These are phyloP conservation scores for Drosophila mayri DNA, from an alignment of 1,140 invertebrate genomes.

Conservation along the genomic window DNA sequence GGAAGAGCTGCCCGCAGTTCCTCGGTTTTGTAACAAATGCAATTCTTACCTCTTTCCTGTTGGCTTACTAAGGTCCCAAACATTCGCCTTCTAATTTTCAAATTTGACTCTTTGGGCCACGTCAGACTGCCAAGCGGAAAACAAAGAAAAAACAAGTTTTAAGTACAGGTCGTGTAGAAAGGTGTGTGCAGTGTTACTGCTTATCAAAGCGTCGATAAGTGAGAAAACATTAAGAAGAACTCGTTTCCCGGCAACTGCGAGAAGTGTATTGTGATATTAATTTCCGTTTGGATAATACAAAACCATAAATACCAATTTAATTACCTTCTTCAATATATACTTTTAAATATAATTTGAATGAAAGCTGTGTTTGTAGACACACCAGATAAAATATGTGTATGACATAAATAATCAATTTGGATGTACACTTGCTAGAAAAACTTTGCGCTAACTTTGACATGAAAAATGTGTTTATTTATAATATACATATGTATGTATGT, in stretches of 20 bases:
- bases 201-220: constrained; percentile 54
- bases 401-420: no score
- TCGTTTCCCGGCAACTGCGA: not conserved
- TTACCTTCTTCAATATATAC: no score
- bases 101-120: constrained; percentile 21
- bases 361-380: no score
- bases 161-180: not conserved
- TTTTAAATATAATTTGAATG: no score
- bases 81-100: constrained; percentile 1
- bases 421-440: no score
- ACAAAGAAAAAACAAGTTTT: constrained; percentile 45
- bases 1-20: constrained; percentile 5
- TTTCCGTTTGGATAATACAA: not conserved
- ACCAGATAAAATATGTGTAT: no score
- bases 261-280: not conserved
- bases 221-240: constrained; percentile 14
- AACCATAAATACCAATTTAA: no score
- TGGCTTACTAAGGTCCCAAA: constrained; percentile 4
- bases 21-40: not conserved
- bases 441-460: no score
- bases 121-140: constrained; percentile 28
- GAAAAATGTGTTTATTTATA: no score
- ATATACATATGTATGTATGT: no score
- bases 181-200: constrained; percentile 15
- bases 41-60: constrained; percentile 2